Evolutionary conservation across 2,888 invertebrate genomes (phyloP), one percentile per base, ranked within the genome.

Genomic region (Sarcophaga subvicina): DNA sequence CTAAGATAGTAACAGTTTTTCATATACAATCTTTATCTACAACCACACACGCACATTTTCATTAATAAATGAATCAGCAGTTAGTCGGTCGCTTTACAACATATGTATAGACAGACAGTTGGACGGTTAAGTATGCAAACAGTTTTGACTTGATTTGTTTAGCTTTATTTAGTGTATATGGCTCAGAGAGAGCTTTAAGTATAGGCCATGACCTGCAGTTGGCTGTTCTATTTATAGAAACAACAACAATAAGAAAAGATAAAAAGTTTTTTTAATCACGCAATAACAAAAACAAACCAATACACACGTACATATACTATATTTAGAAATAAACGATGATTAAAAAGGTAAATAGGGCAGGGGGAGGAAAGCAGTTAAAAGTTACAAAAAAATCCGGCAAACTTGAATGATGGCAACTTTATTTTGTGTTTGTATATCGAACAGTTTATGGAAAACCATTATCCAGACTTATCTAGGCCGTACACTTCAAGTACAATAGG

Each of bases 141-240:
- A 49, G 54, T 66, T 22, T 22, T 76, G 25, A 22, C 49, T 62
- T 62, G 37, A 14, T 77, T 14, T 37, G n/a, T 71, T 75, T 20
- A 62, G 64, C 8, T 22, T 72, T 54, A 59, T 71, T 85, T 69
- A 64, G 8, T 37, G 37, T 37, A 37, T 64, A 70, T 67, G 78
- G 71, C 69, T 76, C 62, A 64, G 85, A 81, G 83, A 75, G 85
- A 81, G 83, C 83, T 80, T 85, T 75, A 80, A 85, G 90, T 89
- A 90, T 90, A 90, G 91, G 92, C 92, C 92, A 89, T 92, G 92
- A 92, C 91, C 92, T 91, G 91, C 89, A 17, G 54, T 54, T 77
- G 71, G 71, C 71, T 90, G 90, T 90, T 91, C 91, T 92, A 92
- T 92, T 90, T 90, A 89, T 92, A 92, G 90, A 88, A 81, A 88